Percentiles rank a stretch among this genome's conserved stretches.
Conservation (phyloP, 2,113 vertebrate genomes). For the Odocoileus hemionus region DNA sequence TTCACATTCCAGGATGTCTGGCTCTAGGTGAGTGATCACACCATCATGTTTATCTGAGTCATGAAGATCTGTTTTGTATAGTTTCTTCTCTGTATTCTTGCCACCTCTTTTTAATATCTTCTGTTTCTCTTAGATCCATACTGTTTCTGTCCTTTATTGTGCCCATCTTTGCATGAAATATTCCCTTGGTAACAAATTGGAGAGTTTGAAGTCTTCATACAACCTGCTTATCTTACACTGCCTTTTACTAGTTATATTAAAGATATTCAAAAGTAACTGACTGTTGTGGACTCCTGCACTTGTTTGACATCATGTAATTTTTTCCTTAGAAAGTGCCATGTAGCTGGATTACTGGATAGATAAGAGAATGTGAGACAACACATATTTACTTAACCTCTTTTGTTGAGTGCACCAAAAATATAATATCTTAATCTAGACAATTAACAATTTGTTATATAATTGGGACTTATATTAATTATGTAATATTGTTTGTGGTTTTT, state of each 20-base stretch:
- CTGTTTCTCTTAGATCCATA: neutral
- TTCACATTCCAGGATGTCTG: neutral
- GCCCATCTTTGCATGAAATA: neutral
- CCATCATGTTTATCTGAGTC: neutral
- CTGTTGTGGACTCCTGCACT: neutral
- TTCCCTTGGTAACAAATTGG: neutral
- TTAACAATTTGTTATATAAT: neutral
- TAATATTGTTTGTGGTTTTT: constrained; percentile 5
- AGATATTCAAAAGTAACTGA: neutral
- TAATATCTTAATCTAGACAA: neutral
- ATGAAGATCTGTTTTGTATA: neutral
- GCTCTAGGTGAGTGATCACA: neutral
- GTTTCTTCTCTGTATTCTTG: neutral
- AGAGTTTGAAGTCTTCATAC: neutral
- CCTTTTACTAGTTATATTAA: neutral
- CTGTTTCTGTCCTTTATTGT: neutral
- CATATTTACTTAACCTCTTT: neutral
- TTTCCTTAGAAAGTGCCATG: neutral
- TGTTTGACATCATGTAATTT: neutral
- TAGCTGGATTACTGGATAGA: neutral
- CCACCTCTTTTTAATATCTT: neutral
- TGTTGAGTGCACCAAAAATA: neutral
- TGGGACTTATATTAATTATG: neutral
- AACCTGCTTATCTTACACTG: neutral
- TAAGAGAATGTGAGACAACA: neutral